A percentile compares a stretch with the other conserved stretches of the same genome.
Evolutionary conservation across 2,888 invertebrate species (phyloP).

Genomic region (Lissonota sp.): DNA sequence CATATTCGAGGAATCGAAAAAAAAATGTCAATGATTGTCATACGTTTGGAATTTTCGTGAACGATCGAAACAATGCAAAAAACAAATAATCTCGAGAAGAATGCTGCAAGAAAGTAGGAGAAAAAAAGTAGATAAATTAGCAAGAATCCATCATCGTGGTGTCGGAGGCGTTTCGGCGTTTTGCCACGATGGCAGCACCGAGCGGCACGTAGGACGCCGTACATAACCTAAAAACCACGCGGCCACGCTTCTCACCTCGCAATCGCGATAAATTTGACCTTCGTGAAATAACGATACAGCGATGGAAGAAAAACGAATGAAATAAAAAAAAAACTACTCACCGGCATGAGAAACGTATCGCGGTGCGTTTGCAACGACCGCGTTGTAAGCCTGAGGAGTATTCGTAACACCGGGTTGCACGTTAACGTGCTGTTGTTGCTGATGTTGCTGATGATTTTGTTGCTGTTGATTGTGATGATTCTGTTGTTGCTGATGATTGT

Average conservation of each 20-base stretch:
- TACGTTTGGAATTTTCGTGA: too few species aligned
- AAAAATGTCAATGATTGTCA: too few species aligned
- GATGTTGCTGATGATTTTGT: constrained; percentile 67
- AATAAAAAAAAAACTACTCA: constrained; percentile 68
- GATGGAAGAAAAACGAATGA: background rate
- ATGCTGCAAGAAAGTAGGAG: too few species aligned
- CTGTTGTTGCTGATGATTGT: constrained; percentile 69
- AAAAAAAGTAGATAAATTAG: too few species aligned
- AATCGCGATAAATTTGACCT: too few species aligned
- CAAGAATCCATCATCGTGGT: too few species aligned
- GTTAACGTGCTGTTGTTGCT: constrained; percentile 71
- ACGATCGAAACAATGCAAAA: too few species aligned
- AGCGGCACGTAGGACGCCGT: constrained; percentile 54
- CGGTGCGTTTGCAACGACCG: constrained; percentile 73
- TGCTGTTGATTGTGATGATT: constrained; percentile 69
- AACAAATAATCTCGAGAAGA: too few species aligned
- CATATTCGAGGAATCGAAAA: too few species aligned
- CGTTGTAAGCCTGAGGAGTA: constrained; percentile 74
- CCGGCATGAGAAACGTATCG: constrained; percentile 76
- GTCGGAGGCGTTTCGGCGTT: too few species aligned
- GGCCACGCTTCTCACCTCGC: constrained; percentile 15
- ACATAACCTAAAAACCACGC: constrained; percentile 61
- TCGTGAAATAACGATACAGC: too few species aligned
- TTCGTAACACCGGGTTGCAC: constrained; percentile 74
- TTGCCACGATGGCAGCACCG: too few species aligned